phyloP scores from a whole-genome alignment of 2,888 invertebrate genomes.

The Panopea generosa region DNA sequence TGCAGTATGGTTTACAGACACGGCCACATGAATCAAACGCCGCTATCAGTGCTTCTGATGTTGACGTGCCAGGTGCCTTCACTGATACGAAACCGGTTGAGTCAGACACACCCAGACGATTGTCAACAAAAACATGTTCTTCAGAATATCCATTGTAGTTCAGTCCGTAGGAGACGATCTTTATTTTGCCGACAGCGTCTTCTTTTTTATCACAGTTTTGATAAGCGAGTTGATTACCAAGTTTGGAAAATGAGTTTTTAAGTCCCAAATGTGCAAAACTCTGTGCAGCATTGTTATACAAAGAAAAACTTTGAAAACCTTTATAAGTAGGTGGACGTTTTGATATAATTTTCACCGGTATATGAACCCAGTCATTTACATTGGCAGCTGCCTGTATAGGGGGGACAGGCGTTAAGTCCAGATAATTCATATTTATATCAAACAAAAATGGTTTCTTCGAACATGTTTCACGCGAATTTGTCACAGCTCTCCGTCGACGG shows the following conservation, averaged over 20 bases:
- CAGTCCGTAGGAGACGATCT: conserved; percentile 43
- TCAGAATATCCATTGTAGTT: conserved; percentile 41
- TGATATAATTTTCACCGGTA: conserved; percentile 37
- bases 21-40: conserved; percentile 57
- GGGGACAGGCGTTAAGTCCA: too few species aligned
- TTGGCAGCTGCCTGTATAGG: too few species aligned
- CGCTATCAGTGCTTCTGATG: conserved; percentile 37
- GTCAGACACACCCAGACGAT: conserved; percentile 41
- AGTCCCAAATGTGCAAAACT: conserved; percentile 11
- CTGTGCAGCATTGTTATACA: conserved; percentile 9
- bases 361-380: conserved; percentile 32
- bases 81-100: conserved; percentile 34
- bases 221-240: conserved; percentile 21
- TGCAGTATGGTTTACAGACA: conserved; percentile 42
- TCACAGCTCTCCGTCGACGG: too few species aligned
- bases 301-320: conserved; percentile 25
- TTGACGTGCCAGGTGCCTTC: conserved; percentile 11
- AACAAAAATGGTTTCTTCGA: too few species aligned
- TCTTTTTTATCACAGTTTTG: conserved; percentile 20
- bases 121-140: conserved; percentile 48
- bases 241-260: conserved; percentile 10
- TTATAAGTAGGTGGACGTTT: conserved; percentile 24
- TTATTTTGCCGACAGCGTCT: conserved; percentile 41
- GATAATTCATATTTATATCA: too few species aligned
- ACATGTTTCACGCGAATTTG: too few species aligned